Evolutionary conservation across 2,113 vertebrate species (phyloP).

Genomic region (Poeciliopsis retropinna): DNA sequence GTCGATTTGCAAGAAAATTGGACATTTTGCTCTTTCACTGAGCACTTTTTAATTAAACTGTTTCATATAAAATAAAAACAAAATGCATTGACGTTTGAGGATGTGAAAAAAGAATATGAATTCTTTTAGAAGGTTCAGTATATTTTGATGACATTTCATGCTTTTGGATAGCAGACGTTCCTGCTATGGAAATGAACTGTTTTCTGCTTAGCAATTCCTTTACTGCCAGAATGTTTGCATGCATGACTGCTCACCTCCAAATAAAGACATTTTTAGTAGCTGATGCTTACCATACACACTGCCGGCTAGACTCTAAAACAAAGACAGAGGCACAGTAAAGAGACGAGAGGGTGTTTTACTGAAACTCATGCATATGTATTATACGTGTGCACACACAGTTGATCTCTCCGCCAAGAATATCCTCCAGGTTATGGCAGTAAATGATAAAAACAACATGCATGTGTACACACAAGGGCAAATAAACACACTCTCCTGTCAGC

Average conservation of each 20-base stretch:
- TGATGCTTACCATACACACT: conserved; percentile 45
- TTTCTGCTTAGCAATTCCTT: not conserved
- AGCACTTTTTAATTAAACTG: not conserved
- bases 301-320: conserved; percentile 45
- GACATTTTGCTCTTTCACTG: not conserved
- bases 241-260: conserved; percentile 19
- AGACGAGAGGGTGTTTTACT: conserved; percentile 17
- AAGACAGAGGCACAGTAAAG: conserved; percentile 50
- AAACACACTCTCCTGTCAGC: conserved; percentile 46
- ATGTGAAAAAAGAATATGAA: not conserved
- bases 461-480: conserved; percentile 28
- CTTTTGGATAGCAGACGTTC: not conserved
- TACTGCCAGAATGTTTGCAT: not conserved
- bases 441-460: conserved; percentile 37
- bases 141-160: not conserved
- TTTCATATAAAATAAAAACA: not conserved
- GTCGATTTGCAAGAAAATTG: not conserved
- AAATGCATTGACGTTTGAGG: not conserved
- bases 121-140: not conserved
- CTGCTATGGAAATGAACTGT: not conserved
- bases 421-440: conserved; percentile 37
- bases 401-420: conserved; percentile 26
- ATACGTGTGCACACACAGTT: not conserved
- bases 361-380: conserved; percentile 13
- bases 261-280: conserved; percentile 49